These are phyloP conservation scores for Drosophila asahinai DNA, from an alignment of 1,140 invertebrate species.

Conservation along the genomic window DNA sequence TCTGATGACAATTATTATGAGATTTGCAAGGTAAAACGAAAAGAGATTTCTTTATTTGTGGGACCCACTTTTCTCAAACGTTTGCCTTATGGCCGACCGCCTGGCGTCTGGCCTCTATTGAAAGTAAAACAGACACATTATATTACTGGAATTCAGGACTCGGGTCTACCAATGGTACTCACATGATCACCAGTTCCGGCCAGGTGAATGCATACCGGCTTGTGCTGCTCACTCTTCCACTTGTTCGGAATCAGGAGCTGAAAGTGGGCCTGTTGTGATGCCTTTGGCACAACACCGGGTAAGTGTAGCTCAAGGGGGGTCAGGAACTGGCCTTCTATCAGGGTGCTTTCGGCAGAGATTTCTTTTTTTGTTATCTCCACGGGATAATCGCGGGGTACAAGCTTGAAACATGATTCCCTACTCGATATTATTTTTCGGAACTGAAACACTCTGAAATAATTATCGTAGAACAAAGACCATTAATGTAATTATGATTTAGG, in stretches of 20 bases:
- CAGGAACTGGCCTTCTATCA: constrained; percentile 95
- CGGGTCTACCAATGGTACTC: constrained; percentile 84
- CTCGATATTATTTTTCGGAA: constrained; percentile 95
- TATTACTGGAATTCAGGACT: neutral
- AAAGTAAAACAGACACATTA: constrained; percentile 43
- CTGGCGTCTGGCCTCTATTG: constrained; percentile 35
- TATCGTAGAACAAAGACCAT: constrained; percentile 6
- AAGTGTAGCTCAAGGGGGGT: constrained; percentile 93
- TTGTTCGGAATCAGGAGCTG: constrained; percentile 93
- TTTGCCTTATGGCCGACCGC: constrained; percentile 26
- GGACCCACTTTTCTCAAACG: constrained; percentile 32
- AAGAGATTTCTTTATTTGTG: constrained; percentile 9
- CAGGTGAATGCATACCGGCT: constrained; percentile 96
- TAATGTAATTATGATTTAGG: neutral
- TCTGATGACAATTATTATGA: neutral
- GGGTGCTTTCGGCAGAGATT: constrained; percentile 89
- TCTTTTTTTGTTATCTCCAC: constrained; percentile 96
- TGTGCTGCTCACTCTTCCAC: constrained; percentile 90
- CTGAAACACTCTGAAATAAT: constrained; percentile 91
- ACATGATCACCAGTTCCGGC: constrained; percentile 99
- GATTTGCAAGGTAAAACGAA: neutral
- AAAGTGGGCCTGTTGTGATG: constrained; percentile 92
- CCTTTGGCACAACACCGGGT: constrained; percentile 94
- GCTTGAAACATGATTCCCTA: constrained; percentile 92
- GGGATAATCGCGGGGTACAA: constrained; percentile 93